Base-by-base conservation (phyloP, 2,888 invertebrate genomes). In the Parthenolecanium corni region DNA sequence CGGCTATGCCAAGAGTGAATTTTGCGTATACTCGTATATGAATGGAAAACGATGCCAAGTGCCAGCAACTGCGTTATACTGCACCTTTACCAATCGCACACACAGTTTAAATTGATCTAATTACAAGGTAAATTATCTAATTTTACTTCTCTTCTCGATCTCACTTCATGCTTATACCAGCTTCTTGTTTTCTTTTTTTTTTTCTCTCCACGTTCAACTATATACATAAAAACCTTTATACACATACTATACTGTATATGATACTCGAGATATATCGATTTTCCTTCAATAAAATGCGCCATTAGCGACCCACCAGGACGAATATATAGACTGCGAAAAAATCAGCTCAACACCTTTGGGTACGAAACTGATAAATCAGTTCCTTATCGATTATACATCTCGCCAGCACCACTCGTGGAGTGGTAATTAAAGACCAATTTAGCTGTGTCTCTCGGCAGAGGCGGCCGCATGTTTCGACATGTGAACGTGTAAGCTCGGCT, bases 111-210 rank as follows among this genome's bases (percentile, higher is more conserved):
- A 57, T 31, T 57, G 57, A 46, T 57, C 57, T 57, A 57, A 57
- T 57, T 57, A 57, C 57, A 57, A 57, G 46, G 44, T 57, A 44
- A 57, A 57, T 57, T 57, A 57, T n/a, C n/a, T 57, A 46, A 57
- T 57, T 46, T 36, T 38, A 40, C 9, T 31, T 31, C 31, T 31
- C 9, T 31, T 9, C 9, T 31, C 31, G 9, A 31, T 31, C 9
- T 31, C 9, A 31, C 31, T 31, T 31, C n/a, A 52, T 36, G 25
- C 52, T 36, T 52, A n/a, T n/a, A n/a, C n/a, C n/a, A n/a, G n/a
- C n/a, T n/a, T n/a, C n/a, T n/a, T n/a, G n/a, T n/a, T n/a, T n/a
- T n/a, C n/a, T n/a, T n/a, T n/a, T n/a, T n/a, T n/a, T n/a, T n/a
- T 31, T 4, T 31, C 5, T 6, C 31, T 31, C 5, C 31, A 31